These are phyloP conservation scores for Dynastes tityus DNA, from an alignment of 2,888 invertebrate genomes.

Conservation along the genomic window DNA sequence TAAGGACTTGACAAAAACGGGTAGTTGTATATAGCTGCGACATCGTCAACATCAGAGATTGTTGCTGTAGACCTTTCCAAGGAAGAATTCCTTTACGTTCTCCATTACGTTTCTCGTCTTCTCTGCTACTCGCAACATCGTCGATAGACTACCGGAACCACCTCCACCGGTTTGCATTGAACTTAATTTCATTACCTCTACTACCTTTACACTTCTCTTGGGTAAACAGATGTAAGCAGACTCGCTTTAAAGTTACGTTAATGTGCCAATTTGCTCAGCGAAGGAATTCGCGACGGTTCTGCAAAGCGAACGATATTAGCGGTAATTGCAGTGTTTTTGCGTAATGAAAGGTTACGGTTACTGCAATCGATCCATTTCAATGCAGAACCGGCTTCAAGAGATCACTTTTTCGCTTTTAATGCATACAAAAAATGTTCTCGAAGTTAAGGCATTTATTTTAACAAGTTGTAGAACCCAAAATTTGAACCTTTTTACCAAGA, in stretches of 20 bases:
- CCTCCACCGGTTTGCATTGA: conserved; percentile 12
- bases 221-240: conserved; percentile 32
- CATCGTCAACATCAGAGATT: not conserved
- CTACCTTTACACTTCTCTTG: conserved; percentile 8
- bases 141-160: not conserved
- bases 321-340: conserved; percentile 21
- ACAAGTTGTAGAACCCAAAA: too few species aligned
- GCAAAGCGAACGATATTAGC: conserved; percentile 23
- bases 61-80: not conserved
- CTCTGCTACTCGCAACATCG: not conserved
- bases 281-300: not conserved
- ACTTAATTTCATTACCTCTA: conserved; percentile 36
- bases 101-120: too few species aligned
- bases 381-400: too few species aligned
- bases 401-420: too few species aligned
- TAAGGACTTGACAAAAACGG: not conserved
- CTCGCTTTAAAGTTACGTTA: conserved; percentile 39
- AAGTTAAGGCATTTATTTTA: too few species aligned
- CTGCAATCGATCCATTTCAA: not conserved
- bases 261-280: conserved; percentile 30
- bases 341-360: conserved; percentile 28
- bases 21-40: not conserved
- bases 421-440: too few species aligned
- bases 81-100: too few species aligned
- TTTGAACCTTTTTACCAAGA: too few species aligned